Percentiles rank a stretch among this genome's conserved stretches.
Conservation (phyloP, 2,888 invertebrate species). For the Agrypnus murinus region DNA sequence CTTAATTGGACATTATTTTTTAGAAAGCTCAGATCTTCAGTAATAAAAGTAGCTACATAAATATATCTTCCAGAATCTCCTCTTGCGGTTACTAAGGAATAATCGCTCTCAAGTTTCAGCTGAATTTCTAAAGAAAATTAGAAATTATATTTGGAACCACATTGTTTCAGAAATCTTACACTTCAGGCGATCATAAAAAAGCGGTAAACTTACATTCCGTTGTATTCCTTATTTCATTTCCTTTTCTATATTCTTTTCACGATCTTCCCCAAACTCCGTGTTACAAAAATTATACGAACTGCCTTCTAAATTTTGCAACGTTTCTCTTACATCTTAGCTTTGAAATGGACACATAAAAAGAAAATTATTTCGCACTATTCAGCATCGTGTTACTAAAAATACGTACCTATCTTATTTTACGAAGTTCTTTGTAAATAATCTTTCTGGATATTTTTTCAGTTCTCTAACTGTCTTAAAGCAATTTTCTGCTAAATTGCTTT, state of each 20-base stretch:
- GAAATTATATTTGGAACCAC: slow-evolving; percentile 6
- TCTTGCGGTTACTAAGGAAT: not conserved
- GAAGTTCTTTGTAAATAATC: no score
- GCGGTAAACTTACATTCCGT: slow-evolving; percentile 1
- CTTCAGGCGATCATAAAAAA: slow-evolving; percentile 8
- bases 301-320: not conserved
- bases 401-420: no score
- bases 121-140: slow-evolving; percentile 6
- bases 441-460: no score
- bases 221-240: not conserved
- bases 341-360: no score
- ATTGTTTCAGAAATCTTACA: slow-evolving; percentile 8
- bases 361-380: no score
- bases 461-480: no score
- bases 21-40: not conserved
- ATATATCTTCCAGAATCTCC: not conserved
- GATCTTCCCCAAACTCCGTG: not conserved
- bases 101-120: not conserved
- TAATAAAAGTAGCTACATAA: not conserved
- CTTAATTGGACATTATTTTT: no score
- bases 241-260: not conserved
- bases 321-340: not conserved
- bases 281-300: not conserved
- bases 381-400: no score
- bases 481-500: no score